phyloP scores from a whole-genome alignment of 2,888 invertebrate species.

The Amiota mariae region DNA sequence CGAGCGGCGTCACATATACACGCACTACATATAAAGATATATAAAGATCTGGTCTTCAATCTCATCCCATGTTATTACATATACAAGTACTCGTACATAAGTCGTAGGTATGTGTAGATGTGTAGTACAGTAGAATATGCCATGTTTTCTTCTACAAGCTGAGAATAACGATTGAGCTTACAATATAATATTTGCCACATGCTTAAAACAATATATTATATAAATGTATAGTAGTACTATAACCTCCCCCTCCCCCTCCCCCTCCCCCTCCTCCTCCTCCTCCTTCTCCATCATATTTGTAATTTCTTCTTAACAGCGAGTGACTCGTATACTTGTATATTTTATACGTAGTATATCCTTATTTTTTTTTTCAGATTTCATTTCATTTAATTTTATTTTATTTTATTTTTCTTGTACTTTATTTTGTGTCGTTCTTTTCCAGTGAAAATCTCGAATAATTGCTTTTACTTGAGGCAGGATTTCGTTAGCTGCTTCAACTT shows the following conservation, averaged over 20 bases:
- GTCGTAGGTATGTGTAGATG: too few relatives aligned
- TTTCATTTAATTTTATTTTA: not conserved
- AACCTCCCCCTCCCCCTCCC: slow-evolving; percentile 1
- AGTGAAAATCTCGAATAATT: slow-evolving; percentile 30
- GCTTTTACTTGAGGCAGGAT: slow-evolving; percentile 33
- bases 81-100: too few relatives aligned
- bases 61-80: too few relatives aligned
- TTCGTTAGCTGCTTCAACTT: slow-evolving; percentile 19
- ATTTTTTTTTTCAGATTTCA: slow-evolving; percentile 33
- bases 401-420: not conserved
- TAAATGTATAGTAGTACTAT: not conserved
- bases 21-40: not conserved
- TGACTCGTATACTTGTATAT: not conserved
- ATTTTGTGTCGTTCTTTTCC: too few relatives aligned
- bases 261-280: too few relatives aligned
- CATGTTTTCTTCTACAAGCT: too few relatives aligned
- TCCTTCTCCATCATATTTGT: too few relatives aligned
- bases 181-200: not conserved
- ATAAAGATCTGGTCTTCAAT: too few relatives aligned
- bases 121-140: too few relatives aligned
- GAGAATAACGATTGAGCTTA: not conserved
- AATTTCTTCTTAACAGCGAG: too few relatives aligned
- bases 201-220: slow-evolving; percentile 6
- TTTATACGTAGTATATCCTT: not conserved
- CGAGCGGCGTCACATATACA: not conserved